Evolutionary conservation across 2,888 invertebrate genomes (phyloP).

Genomic region (Fissipunctia ypsillon): DNA sequence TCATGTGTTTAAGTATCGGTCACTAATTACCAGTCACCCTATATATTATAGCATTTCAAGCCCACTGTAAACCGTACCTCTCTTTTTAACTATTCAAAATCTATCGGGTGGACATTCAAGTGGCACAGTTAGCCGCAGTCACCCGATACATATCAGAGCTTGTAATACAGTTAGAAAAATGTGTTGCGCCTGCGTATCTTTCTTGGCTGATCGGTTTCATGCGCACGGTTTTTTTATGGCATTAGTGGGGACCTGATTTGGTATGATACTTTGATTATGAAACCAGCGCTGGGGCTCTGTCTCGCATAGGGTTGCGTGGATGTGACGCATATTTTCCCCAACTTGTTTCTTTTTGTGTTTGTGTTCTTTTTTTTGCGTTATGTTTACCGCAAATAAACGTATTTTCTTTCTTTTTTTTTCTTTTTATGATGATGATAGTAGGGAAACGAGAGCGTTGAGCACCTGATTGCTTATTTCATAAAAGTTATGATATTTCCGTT

Average conservation of each 20-base stretch:
- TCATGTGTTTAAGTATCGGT: too few relatives aligned
- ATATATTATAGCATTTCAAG: slow-evolving; percentile 31
- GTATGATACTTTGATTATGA: neutral
- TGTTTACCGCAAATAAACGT: too few relatives aligned
- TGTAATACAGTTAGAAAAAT: slow-evolving; percentile 68
- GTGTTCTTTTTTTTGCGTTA: too few relatives aligned
- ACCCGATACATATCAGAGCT: slow-evolving; percentile 59
- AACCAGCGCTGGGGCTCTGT: too few relatives aligned
- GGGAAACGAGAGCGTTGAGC: neutral
- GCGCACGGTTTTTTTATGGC: neutral
- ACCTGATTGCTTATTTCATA: neutral
- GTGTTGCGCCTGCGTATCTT: slow-evolving; percentile 41
- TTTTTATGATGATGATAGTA: too few relatives aligned
- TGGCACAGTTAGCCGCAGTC: slow-evolving; percentile 57
- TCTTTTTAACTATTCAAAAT: slow-evolving; percentile 65
- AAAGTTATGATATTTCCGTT: neutral
- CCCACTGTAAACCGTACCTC: slow-evolving; percentile 12
- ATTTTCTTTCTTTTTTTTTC: too few relatives aligned
- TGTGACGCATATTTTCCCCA: too few relatives aligned
- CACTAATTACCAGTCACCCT: too few relatives aligned
- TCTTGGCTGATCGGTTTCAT: slow-evolving; percentile 28
- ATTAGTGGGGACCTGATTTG: neutral
- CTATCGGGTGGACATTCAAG: slow-evolving; percentile 48
- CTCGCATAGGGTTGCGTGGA: too few relatives aligned
- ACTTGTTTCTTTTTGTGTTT: too few relatives aligned